Base-by-base conservation (phyloP, 1,140 invertebrate species). In the Drosophila cardini region DNA sequence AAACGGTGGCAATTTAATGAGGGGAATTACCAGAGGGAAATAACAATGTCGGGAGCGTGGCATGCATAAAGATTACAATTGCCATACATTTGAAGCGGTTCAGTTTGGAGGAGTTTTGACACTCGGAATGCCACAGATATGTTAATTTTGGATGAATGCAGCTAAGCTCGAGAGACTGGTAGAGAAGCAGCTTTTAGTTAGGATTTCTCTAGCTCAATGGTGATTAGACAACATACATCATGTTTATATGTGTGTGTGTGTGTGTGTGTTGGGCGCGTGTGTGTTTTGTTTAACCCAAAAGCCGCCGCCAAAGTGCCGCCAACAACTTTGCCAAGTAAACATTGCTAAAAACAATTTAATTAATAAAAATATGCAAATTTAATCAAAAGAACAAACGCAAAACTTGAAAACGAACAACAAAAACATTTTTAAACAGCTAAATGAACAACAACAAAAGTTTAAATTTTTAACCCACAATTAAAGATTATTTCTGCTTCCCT, bases 351-450 rank as follows among this genome's bases (percentile, higher is more conserved):
- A 87, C 84, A 87, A 89, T 87, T 87, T 87, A 87, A 87, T 87
- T 87, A 87, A 83, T 83, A 87, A 83, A 87, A 87, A 89, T 89
- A 89, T 87, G 83, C 76, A 89, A 87, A 87, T 87, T 87, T 87
- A 83, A 87, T 87, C 80, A 87, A 56, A 67, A 65, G 67, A 71
- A 52, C 57, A 72, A 72, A 76, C 72, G 57, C 53, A 53, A 62
- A 61, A 45, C 15, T 38, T 36, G 48, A 42, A 26, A 13, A 38
- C 15, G 46, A 58, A 18, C 56, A 60, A 56, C 43, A 62, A 53
- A 58, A 46, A 53, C 40, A 13, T 6, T 13, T n/a, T 6, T 48
- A 30, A 42, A n/a, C 42, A 21, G 10, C 50, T 56, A 52, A 36
- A 15, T 21, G 42, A 16, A 32, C 57, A 34, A 18, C 11, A 55